A percentile compares a stretch with the other conserved stretches of the same genome.
Conservation (phyloP, 1,140 invertebrate species). For the Oreohelix idahoensis region DNA sequence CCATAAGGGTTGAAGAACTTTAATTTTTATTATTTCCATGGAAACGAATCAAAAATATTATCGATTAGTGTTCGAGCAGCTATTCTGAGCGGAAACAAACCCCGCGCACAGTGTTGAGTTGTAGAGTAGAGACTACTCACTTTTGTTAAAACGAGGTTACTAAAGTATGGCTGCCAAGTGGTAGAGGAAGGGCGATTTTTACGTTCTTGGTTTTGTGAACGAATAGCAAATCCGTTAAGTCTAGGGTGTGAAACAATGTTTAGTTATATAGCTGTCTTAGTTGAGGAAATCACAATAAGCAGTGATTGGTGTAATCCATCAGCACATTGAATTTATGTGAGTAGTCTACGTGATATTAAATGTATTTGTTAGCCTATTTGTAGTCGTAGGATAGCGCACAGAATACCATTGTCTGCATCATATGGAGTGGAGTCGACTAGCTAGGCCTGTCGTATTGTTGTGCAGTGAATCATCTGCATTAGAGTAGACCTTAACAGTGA, state of each 20-base stretch:
- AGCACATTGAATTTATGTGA: no score
- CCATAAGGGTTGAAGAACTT: no score
- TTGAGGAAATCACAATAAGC: background rate
- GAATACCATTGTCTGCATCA: no score
- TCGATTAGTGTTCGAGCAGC: conserved; percentile 17
- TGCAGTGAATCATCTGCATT: no score
- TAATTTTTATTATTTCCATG: conserved; percentile 31
- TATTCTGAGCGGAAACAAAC: conserved; percentile 25
- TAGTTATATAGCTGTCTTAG: background rate
- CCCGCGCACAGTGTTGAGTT: conserved; percentile 25
- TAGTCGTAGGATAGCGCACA: no score
- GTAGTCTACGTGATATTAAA: no score
- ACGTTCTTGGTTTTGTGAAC: background rate
- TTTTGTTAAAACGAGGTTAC: conserved; percentile 37
- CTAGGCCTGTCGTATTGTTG: no score
- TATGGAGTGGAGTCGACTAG: no score
- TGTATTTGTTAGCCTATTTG: no score
- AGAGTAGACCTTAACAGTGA: no score
- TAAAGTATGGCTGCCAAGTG: conserved; percentile 34
- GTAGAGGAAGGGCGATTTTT: background rate
- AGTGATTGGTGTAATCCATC: no score
- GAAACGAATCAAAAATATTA: conserved; percentile 32
- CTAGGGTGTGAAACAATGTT: background rate
- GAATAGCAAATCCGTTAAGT: background rate
- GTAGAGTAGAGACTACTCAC: conserved; percentile 32